These are phyloP conservation scores for Heterodera carotae DNA, from an alignment of 1,140 invertebrate genomes.

Conservation along the genomic window DNA sequence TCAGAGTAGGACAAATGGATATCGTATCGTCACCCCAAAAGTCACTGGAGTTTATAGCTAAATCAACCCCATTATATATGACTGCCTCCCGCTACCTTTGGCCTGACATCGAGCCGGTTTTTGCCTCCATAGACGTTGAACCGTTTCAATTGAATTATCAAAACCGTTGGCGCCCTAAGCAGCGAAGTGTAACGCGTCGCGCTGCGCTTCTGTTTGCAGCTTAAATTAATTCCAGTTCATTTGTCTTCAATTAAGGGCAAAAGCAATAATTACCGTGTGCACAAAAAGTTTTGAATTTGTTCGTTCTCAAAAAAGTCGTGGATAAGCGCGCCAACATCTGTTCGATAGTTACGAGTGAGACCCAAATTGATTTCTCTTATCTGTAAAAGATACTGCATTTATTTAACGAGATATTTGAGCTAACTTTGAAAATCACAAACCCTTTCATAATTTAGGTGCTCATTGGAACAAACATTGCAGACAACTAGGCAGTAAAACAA, in stretches of 20 bases:
- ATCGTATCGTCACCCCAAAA: too few species aligned
- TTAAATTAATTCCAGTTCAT: slow-evolving; percentile 12
- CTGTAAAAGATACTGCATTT: not conserved
- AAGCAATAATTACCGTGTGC: slow-evolving; percentile 35
- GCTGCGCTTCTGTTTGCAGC: slow-evolving; percentile 38
- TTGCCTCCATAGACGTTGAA: slow-evolving; percentile 43
- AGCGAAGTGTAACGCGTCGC: slow-evolving; percentile 30
- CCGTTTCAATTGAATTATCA: slow-evolving; percentile 49
- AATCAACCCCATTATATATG: too few species aligned
- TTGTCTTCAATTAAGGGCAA: not conserved
- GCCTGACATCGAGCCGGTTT: slow-evolving; percentile 34
- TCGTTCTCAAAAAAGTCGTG: slow-evolving; percentile 40
- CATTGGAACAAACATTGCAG: slow-evolving; percentile 33
- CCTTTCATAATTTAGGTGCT: slow-evolving; percentile 44
- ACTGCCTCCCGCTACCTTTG: slow-evolving; percentile 26
- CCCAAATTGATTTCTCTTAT: slow-evolving; percentile 48
- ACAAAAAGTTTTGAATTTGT: slow-evolving; percentile 38
- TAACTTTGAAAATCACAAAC: not conserved
- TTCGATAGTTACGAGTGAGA: slow-evolving; percentile 12
- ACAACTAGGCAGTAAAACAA: slow-evolving; percentile 34
- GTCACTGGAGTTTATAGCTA: too few species aligned
- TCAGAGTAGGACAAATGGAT: too few species aligned
- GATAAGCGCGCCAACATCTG: slow-evolving; percentile 23
- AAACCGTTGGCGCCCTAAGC: slow-evolving; percentile 37
- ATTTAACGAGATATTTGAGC: too few species aligned